Base-by-base conservation (phyloP, 2,888 invertebrate genomes). In the Euzetes globulus region DNA sequence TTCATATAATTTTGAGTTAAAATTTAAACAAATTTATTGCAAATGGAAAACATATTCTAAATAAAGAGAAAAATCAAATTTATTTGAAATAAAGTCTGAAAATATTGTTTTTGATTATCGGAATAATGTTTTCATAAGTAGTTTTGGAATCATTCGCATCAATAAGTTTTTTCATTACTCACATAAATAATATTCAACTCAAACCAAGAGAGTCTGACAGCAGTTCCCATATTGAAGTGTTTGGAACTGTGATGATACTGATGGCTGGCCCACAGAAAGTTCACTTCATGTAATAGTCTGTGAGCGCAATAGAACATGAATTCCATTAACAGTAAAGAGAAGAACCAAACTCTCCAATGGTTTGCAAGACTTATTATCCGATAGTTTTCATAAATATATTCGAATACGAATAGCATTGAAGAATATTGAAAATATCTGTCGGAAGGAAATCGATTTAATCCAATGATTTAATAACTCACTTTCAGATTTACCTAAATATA, bases 401-500 rank as follows among this genome's bases (percentile, higher is more conserved):
- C 45, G 41, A 68, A 68, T 5, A 68, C 68, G 22, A 4, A 68
- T 4, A 68, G 45, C 68, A 68, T 68, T 4, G n/a, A 9, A 9
- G 22, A 19, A 22, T 68, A 68, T 25, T 68, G 68, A 22, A 68
- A 68, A 68, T 68, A 68, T 68, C 68, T 68, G n/a, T n/a, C 17
- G 17, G 33, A 63, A 17, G n/a, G 33, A 63, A 17, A 33, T 7
- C 27, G 17, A 33, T n/a, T 27, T 63, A 63, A 33, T 63, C 29
- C 37, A 27, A 63, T 63, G 17, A n/a, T 41, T 68, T 22, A 22
- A 45, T 68, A 22, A 45, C n/a, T 33, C 17, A n/a, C 29, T 15
- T 63, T 63, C 19, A 33, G 37, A 63, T 63, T 63, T 45, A 68
- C 68, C 68, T 68, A 68, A 68, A 68, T 45, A 68, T 68, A 68